Evolutionary conservation across 2,888 invertebrate genomes (phyloP).

Genomic region (Papilio demoleus): DNA sequence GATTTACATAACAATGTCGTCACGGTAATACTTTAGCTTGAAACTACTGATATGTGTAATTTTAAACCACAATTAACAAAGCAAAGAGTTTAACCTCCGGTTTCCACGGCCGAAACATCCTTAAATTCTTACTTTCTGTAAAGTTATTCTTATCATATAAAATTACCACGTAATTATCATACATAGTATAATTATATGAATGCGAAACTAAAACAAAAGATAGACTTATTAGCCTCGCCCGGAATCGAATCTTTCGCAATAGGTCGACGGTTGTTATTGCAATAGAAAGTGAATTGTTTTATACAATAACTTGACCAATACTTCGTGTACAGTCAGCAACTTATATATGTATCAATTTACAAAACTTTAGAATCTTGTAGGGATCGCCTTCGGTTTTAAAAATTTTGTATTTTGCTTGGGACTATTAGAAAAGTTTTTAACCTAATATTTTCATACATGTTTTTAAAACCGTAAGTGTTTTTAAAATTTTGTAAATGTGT

Average conservation of each 20-base stretch:
- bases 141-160: background rate
- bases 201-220: conserved; percentile 3
- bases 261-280: conserved; percentile 1
- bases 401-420: too few relatives aligned
- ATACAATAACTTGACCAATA: background rate
- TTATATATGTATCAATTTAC: too few relatives aligned
- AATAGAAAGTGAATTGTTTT: conserved; percentile 15
- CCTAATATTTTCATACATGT: too few relatives aligned
- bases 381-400: too few relatives aligned
- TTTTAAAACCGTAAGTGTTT: too few relatives aligned
- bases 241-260: background rate
- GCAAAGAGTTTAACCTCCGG: background rate
- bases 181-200: background rate
- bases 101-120: background rate
- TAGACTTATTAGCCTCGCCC: conserved; percentile 9
- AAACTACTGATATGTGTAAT: background rate
- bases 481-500: too few relatives aligned
- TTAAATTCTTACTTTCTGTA: background rate
- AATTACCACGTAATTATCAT: background rate
- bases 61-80: background rate
- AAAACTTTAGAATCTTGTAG: too few relatives aligned
- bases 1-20: background rate
- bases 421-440: too few relatives aligned
- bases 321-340: too few relatives aligned
- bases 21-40: background rate